Base-by-base conservation (phyloP, 2,888 invertebrate species). In the Himalopsyche tibetana region DNA sequence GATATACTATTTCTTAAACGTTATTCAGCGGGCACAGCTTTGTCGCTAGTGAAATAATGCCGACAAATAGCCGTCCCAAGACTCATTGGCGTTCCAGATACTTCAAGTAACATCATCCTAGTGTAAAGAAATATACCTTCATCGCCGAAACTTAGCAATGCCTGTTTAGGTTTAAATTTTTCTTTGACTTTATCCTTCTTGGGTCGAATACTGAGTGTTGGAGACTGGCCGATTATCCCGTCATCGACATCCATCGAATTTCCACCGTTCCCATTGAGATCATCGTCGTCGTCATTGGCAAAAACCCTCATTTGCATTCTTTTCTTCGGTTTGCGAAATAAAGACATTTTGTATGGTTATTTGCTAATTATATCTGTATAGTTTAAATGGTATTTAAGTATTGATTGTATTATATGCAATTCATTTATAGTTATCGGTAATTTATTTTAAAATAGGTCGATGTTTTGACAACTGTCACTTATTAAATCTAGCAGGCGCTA, bases 271-370 rank as follows among this genome's bases (percentile, higher is more conserved):
- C 91, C 91, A 17, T 91, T 92, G 56, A 93, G 93, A 87, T 92
- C 92, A 89, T 92, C 91, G 88, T 95, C 95, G 89, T 95, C 95
- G 87, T 95, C 95, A 90, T 95, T 94, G 86, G 94, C 95, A 92
- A 96, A 96, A 86, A 96, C 95, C 85, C 96, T 94, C 88, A 96
- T 93, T 90, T 96, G 96, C 89, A 98, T 96, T 91, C 95, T 96
- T 90, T 97, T 96, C 90, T 95, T 96, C 0, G 98, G 98, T 92
- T 98, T 98, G 90, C 96, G 96, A 92, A 98, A 98, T 89, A 97
- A 91, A 86, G 97, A 96, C 97, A 97, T 97, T 89, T 89, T 84
- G 69, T 55, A 55, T 6, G 17, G 2, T n/a, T 15, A 51, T 51
- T 63, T 4, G 9, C 19, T 6, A 63, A 63, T 63, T n/a, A 12